Evolutionary conservation across 2,888 invertebrate genomes (phyloP), one percentile per base, ranked within the genome.

Genomic region (Spilarctia lutea): DNA sequence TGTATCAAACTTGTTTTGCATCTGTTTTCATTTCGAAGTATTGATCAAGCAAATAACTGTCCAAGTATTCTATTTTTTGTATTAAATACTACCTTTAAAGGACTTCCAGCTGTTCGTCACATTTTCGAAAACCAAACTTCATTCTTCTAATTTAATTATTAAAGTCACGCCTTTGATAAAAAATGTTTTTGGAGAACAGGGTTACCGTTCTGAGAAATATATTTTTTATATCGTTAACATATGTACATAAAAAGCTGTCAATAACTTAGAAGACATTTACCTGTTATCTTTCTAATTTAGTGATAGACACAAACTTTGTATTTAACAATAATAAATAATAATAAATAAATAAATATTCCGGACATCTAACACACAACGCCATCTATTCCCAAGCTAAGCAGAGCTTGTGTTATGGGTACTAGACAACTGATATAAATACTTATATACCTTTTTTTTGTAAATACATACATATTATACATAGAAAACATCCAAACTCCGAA

Each of bases 1-100:
- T 63, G 18, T 63, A 30, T 63, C 63, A 63, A 63, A 63, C 63
- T 63, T 63, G 63, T 45, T 63, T 63, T 63, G 63, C 63, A 18
- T 30, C 30, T 27, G 63, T 63, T 63, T 63, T 63, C 63, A 30
- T 63, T 63, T 63, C 30, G 30, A 30, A 18, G 63, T 30, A 18
- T 30, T 30, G 30, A 30, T 30, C 1, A 30, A 63, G 63, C 16
- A 63, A 27, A 27, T 16, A 13, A 30, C 27, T 60, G 27, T 16
- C 13, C 27, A 52, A 56, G 63, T 7, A 63, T n/a, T 52, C 52
- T 63, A 63, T 30, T 60, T 18, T 63, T 63, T 60, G 13, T 16
- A 60, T 30, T 30, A 63, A 27, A 30, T 7, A 30, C 16, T 30
- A 63, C 16, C 30, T 2, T n/a, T 56, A 24, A 56, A 30, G 8